phyloP scores from a whole-genome alignment of 2,113 vertebrate species.

The Pogonocichla stellata region DNA sequence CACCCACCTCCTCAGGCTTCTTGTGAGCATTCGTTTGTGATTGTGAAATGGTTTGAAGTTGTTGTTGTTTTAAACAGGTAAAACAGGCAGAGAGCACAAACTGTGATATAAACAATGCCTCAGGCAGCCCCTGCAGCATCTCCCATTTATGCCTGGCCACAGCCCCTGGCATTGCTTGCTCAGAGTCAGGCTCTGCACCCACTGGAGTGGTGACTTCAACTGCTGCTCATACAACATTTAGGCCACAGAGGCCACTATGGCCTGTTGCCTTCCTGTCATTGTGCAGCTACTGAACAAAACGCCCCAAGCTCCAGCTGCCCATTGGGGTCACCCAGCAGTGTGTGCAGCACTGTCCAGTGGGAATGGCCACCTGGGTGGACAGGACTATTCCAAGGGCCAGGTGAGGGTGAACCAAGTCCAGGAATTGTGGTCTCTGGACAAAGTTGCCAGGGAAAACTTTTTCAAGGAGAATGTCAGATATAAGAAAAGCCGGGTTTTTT shows the following conservation, averaged over 20 bases:
- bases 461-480: neutral
- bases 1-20: neutral
- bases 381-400: neutral
- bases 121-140: neutral
- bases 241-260: neutral
- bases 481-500: neutral
- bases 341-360: neutral
- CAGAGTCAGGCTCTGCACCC: neutral
- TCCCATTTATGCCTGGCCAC: neutral
- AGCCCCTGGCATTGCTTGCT: neutral
- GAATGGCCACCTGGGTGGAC: neutral
- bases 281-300: neutral
- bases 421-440: neutral
- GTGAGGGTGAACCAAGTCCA: neutral
- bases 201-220: neutral
- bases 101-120: neutral
- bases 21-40: neutral
- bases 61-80: neutral
- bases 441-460: neutral
- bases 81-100: neutral
- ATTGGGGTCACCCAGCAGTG: too few relatives aligned
- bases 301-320: neutral
- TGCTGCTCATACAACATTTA: neutral
- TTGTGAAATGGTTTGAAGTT: neutral
- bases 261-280: neutral